Conservation (phyloP, 2,888 invertebrate genomes). For the Ditula angustiorana region DNA sequence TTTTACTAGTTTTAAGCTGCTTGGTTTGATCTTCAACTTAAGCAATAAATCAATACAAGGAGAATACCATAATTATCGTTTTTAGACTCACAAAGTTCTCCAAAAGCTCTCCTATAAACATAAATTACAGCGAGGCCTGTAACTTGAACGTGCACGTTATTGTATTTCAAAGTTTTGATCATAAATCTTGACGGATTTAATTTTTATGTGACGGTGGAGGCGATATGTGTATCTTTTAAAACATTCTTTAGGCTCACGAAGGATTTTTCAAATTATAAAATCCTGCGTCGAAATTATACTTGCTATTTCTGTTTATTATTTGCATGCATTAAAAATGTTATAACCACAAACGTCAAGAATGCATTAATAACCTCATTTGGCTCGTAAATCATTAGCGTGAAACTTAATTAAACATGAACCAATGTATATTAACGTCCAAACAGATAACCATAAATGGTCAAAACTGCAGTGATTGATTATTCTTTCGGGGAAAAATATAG, state of each 20-base stretch:
- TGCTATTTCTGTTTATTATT: neutral
- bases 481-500: slow-evolving; percentile 56
- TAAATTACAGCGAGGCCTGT: slow-evolving; percentile 72
- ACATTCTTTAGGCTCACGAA: slow-evolving; percentile 3
- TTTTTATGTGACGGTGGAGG: slow-evolving; percentile 73
- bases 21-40: neutral
- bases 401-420: slow-evolving; percentile 71
- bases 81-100: slow-evolving; percentile 52
- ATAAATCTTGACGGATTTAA: slow-evolving; percentile 77
- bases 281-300: neutral
- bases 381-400: slow-evolving; percentile 68
- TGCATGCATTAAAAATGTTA: slow-evolving; percentile 28
- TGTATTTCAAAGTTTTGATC: slow-evolving; percentile 77
- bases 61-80: slow-evolving; percentile 62
- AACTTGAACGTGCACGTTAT: slow-evolving; percentile 76
- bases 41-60: slow-evolving; percentile 49
- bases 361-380: slow-evolving; percentile 41
- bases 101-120: slow-evolving; percentile 57
- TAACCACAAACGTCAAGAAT: slow-evolving; percentile 39
- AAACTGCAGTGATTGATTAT: slow-evolving; percentile 71
- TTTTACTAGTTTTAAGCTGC: neutral
- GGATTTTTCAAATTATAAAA: neutral
- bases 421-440: slow-evolving; percentile 71
- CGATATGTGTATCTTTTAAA: slow-evolving; percentile 55
- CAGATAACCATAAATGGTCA: slow-evolving; percentile 58